phyloP scores from a whole-genome alignment of 2,888 invertebrate genomes.

The Rhamnusium bicolor region DNA sequence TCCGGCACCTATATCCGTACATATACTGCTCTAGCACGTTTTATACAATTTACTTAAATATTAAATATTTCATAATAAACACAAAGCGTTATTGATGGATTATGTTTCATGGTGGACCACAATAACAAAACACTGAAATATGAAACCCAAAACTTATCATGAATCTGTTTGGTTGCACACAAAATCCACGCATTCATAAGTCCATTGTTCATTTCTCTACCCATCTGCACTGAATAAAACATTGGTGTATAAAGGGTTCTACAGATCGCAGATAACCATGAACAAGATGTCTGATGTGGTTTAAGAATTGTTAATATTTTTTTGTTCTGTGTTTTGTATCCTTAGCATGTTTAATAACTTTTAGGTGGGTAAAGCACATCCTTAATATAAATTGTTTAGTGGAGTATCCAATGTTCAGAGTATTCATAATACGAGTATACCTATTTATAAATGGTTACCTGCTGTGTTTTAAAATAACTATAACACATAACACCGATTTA shows the following conservation, averaged over 20 bases:
- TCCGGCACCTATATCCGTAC: too few species aligned
- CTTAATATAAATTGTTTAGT: constrained; percentile 26
- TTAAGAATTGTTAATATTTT: constrained; percentile 9
- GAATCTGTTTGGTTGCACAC: constrained; percentile 43
- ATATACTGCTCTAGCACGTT: neutral
- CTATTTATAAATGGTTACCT: constrained; percentile 4
- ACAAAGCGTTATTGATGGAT: constrained; percentile 36
- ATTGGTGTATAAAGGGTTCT: constrained; percentile 53
- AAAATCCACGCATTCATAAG: constrained; percentile 30
- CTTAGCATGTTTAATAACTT: constrained; percentile 19
- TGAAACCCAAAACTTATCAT: constrained; percentile 52
- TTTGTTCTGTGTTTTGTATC: constrained; percentile 20
- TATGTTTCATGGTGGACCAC: constrained; percentile 36
- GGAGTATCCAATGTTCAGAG: constrained; percentile 7
- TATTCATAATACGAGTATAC: neutral
- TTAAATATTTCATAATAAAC: constrained; percentile 42
- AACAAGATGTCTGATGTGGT: constrained; percentile 50
- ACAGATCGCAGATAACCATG: constrained; percentile 58
- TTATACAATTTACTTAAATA: constrained; percentile 45
- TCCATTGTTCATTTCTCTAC: constrained; percentile 18
- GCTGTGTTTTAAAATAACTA: neutral
- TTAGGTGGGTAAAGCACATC: constrained; percentile 6
- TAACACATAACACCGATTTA: too few species aligned
- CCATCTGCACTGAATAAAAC: constrained; percentile 34
- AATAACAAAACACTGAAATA: constrained; percentile 45